Conservation (phyloP, 2,113 vertebrate species). For the Alaudala cheleensis region DNA sequence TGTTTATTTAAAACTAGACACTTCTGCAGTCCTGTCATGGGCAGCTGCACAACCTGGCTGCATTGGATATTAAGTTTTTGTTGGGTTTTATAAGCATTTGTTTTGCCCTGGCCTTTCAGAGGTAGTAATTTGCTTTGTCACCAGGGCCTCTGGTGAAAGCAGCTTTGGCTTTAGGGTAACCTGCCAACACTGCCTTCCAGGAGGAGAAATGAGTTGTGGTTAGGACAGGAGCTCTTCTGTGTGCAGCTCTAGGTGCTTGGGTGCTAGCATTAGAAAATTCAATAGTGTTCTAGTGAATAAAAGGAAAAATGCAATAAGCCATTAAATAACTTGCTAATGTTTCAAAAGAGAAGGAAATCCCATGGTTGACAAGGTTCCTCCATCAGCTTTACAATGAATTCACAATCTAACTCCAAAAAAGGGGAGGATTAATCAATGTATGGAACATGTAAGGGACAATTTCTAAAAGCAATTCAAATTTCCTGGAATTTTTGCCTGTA, state of each 20-base stretch:
- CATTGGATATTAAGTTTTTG: not conserved
- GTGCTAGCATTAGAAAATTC: not conserved
- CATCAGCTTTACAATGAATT: not conserved
- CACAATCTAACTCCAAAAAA: not conserved
- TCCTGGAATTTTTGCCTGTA: not conserved
- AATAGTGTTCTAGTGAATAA: not conserved
- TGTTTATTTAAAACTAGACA: not conserved
- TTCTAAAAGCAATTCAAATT: not conserved
- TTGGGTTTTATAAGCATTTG: not conserved
- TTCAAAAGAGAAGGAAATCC: not conserved
- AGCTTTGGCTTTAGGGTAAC: not conserved
- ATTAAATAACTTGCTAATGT: not conserved
- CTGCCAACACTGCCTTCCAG: not conserved
- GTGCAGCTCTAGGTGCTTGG: not conserved
- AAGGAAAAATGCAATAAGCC: not conserved
- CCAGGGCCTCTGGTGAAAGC: not conserved
- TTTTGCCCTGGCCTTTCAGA: not conserved
- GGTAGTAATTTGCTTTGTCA: not conserved
- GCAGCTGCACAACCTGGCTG: not conserved
- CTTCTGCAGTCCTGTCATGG: not conserved
- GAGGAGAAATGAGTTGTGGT: not conserved
- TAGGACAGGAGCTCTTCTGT: not conserved
- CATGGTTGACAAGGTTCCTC: not conserved
- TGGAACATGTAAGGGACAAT: not conserved
- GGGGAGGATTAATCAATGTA: not conserved